Evolutionary conservation across 2,113 vertebrate genomes (phyloP).

Genomic region (Gnathonemus echidnorhynchus): DNA sequence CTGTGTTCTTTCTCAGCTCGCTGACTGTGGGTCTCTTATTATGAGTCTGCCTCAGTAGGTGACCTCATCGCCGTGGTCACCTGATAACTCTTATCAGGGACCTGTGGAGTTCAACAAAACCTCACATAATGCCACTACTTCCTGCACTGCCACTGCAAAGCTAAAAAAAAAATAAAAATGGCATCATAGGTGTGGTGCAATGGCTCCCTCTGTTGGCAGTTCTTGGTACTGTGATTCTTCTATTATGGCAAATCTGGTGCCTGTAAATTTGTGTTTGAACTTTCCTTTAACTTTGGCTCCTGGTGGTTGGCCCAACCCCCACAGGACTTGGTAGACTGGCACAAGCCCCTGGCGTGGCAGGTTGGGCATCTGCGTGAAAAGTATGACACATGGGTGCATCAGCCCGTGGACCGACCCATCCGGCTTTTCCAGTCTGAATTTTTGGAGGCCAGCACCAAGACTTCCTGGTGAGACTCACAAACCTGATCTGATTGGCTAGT

Average conservation of each 20-base stretch:
- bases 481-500: background rate
- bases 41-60: background rate
- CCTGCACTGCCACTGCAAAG: background rate
- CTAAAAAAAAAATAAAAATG: background rate
- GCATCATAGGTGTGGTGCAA: background rate
- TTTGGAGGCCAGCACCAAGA: constrained; percentile 80
- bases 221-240: background rate
- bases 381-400: constrained; percentile 92
- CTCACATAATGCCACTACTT: constrained; percentile 14
- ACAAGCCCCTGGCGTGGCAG: constrained; percentile 88
- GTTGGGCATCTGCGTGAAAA: constrained; percentile 87
- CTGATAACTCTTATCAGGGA: background rate
- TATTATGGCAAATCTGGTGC: background rate
- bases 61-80: background rate
- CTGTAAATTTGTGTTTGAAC: background rate
- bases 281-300: background rate
- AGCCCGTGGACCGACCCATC: constrained; percentile 86
- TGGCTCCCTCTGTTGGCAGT: background rate
- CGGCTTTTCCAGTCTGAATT: constrained; percentile 85
- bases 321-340: constrained; percentile 94
- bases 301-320: background rate
- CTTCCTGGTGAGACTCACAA: constrained; percentile 71
- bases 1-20: background rate
- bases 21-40: background rate
- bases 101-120: background rate